Evolutionary conservation across 2,888 invertebrate genomes (phyloP), one percentile per base, ranked within the genome.

Genomic region (Didymodactylos carnosus): DNA sequence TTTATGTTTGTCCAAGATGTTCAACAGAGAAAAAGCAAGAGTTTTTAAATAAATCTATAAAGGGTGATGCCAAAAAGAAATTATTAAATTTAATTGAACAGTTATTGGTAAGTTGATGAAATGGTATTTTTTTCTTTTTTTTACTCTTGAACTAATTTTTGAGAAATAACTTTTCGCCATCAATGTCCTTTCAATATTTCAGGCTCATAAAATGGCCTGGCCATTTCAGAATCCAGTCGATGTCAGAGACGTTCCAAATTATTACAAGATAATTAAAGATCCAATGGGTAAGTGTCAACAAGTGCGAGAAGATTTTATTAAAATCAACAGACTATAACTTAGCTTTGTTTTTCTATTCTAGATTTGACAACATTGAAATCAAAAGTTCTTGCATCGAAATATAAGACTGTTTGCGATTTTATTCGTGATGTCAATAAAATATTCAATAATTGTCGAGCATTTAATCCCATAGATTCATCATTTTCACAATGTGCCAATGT

Each of bases 151-250:
- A 51, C 19, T 13, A n/a, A 5, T 40, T 23, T 6, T 4, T 23
- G 2, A n/a, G 14, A 6, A 10, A 8, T 11, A 70, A 43, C 2
- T 70, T 11, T 6, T 23, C 8, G 29, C 8, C 1, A 11, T 39
- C 29, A 29, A 16, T 1, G 51, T 69, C 73, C 70, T 27, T 76
- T 70, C 19, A 71, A 90, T 92, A 79, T 90, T 98, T 77, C 92
- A 92, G 91, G 95, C 93, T 86, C 97, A 98, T 85, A 91, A 92
- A 83, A 94, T 94, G 86, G 91, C 95, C 53, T 98, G 98, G 98
- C 98, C 98, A 73, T 97, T 99, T 83, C 91, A 92, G 80, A 90
- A 91, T 83, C 98, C 98, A 73, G 98, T 99, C 76, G 95, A 99
- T 85, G 91, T 95, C 73, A 90, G 90, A 82, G 92, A 94, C 86